Base-by-base conservation (phyloP, 2,888 invertebrate species). In the Luffia ferchaultella region DNA sequence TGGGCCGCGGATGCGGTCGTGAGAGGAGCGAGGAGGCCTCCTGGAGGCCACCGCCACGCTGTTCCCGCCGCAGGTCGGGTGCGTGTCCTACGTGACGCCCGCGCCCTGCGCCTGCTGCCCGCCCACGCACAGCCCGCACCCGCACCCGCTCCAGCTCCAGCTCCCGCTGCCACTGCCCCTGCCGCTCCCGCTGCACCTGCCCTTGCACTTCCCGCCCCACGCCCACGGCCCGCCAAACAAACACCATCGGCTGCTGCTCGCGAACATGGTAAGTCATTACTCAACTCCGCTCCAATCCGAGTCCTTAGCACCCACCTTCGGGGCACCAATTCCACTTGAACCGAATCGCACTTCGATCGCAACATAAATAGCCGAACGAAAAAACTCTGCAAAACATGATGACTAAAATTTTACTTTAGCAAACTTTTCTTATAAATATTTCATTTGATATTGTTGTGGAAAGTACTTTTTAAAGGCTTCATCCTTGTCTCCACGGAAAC, bases 1-100 rank as follows among this genome's bases (percentile, higher is more conserved):
- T 73, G 71, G 74, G 79, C 78, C 75, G 80, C 64, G 75, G 71
- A 79, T 80, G 82, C 79, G 80, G 77, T 79, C 77, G 76, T 80
- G 64, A 79, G 76, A 76, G 70, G 73, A 20, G 18, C 73, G 73
- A 61, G 75, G 67, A 76, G 83, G 83, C 82, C 82, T 82, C 83
- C 58, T 65, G 73, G 82, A 82, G 83, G 82, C 80, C 82, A 82
- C 80, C 82, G 79, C 68, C 83, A 82, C 82, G 80, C 82, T 83
- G 83, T 83, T 83, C 78, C 77, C 82, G 75, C 82, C 82, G 83
- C 83, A 80, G 83, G 77, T 80, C 61, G 80, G 79, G 76, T 82
- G 83, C 75, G 84, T 80, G 76, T 75, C 82, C 73, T 80, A 83
- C 78, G 83, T 77, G 73, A 76, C 76, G 75, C 77, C 76, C 73